phyloP scores from a whole-genome alignment of 1,140 invertebrate genomes.

The Diachasma alloeum region DNA sequence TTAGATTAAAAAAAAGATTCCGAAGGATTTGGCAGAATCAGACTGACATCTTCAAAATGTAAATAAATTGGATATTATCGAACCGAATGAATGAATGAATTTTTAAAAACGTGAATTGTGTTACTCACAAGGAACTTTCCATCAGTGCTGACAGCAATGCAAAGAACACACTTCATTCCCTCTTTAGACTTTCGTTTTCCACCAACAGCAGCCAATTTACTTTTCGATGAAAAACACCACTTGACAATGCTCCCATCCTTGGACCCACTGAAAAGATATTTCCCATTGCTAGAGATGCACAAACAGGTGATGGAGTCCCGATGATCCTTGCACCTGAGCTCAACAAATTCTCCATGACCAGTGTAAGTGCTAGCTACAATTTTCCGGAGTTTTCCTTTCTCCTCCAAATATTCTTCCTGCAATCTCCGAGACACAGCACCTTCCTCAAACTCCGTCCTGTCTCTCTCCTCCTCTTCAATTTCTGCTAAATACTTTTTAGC shows the following conservation, averaged over 20 bases:
- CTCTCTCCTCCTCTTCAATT: conserved; percentile 82
- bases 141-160: conserved; percentile 85
- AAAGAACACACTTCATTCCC: conserved; percentile 66
- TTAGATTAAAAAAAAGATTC: too few species aligned
- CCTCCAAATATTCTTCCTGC: conserved; percentile 85
- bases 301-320: conserved; percentile 83
- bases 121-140: conserved; percentile 79
- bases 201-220: conserved; percentile 69
- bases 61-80: too few species aligned
- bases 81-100: conserved; percentile 23
- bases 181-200: conserved; percentile 59
- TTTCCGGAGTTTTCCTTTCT: conserved; percentile 80
- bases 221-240: conserved; percentile 71
- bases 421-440: conserved; percentile 76
- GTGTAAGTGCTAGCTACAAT: conserved; percentile 76
- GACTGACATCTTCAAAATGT: too few species aligned
- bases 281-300: conserved; percentile 78
- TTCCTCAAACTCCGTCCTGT: conserved; percentile 74
- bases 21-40: too few species aligned
- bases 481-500: conserved; percentile 90
- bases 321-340: conserved; percentile 77
- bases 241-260: conserved; percentile 91
- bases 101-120: not conserved
- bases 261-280: conserved; percentile 82
- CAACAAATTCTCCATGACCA: conserved; percentile 62